phyloP scores from a whole-genome alignment of 2,113 vertebrate genomes.

The Melanostigma gelatinosum region DNA sequence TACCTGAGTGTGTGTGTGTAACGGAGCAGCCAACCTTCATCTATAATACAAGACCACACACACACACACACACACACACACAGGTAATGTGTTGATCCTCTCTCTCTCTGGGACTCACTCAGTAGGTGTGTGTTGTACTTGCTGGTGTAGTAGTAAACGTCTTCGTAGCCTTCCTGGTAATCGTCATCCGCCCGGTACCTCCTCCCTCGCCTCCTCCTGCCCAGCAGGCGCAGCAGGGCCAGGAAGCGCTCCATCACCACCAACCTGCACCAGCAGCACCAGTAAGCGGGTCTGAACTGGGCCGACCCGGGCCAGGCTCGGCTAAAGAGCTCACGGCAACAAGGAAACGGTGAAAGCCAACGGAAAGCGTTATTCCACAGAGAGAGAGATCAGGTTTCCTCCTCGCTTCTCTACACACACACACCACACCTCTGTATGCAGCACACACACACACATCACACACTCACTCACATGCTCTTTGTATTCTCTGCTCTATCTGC shows the following conservation, averaged over 20 bases:
- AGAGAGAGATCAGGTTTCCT: conserved; percentile 68
- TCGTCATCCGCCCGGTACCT: conserved; percentile 98
- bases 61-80: conserved; percentile 23
- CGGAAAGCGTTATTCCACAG: conserved; percentile 41
- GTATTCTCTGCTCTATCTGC: conserved; percentile 66
- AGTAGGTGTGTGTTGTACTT: conserved; percentile 86
- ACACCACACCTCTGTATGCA: conserved; percentile 44
- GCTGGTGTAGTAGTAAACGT: conserved; percentile 95
- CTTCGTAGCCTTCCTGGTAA: conserved; percentile 98
- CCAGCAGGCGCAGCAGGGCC: conserved; percentile 94
- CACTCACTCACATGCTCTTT: conserved; percentile 67
- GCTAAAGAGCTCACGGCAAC: conserved; percentile 38
- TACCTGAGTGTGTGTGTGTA: conserved; percentile 54
- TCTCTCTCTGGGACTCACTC: conserved; percentile 81
- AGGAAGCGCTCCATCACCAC: conserved; percentile 92
- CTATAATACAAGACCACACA: conserved; percentile 51
- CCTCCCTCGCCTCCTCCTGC: conserved; percentile 94
- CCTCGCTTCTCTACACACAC: conserved; percentile 36
- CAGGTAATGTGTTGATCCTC: conserved; percentile 63
- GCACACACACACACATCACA: conserved; percentile 30
- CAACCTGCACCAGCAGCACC: background rate
- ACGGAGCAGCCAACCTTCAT: conserved; percentile 61
- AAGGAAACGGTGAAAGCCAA: conserved; percentile 27
- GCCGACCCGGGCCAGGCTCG: conserved; percentile 45
- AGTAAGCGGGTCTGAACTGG: conserved; percentile 23